Base-by-base conservation (phyloP, 2,888 invertebrate genomes). In the Agrotis puta region DNA sequence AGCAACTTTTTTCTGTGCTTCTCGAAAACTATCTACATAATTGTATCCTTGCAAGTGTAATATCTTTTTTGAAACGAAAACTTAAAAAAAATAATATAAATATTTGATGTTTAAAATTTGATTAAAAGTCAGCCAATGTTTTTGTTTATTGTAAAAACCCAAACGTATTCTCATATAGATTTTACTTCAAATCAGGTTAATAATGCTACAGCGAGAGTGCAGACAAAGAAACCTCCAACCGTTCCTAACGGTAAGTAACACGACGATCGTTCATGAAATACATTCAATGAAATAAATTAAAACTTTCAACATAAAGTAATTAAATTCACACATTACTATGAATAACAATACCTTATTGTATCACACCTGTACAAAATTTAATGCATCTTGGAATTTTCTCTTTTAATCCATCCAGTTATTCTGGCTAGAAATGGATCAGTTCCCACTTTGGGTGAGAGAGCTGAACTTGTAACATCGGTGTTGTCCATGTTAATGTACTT, bases 131-230 rank as follows among this genome's bases (percentile, higher is more conserved):
- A 90, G 90, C 82, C 90, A 91, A 89, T 87, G 72, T 57, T 58
- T 51, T 66, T 78, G 56, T 58, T 79, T 64, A 54, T 66, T 48
- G 59, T 82, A 58, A 58, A 82, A 65, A 50, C 70, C 74, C 69
- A 81, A 84, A 80, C 77, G 77, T 80, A 92, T 88, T 84, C 87
- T 92, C 88, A 94, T 89, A 94, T 87, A 87, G 89, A 84, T 85
- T 92, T 94, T 92, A 90, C 90, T 94, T 91, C 88, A 87, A 92
- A 96, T 93, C 97, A 99, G 99, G 99, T 99, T 95, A 99, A 99
- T 97, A 99, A 99, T 97, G 99, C 99, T 89, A 99, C 99, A 90
- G 99, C 99, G 91, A 97, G 99, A 97, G 99, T 99, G 95, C 99
- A 99, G 97, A 99, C 99, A 93, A 99, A 99, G 98, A 99, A 99